Base-by-base conservation (phyloP, 30 jellyfish, hydroid and myxozoan species). In the Nemopilema nomurai region DNA sequence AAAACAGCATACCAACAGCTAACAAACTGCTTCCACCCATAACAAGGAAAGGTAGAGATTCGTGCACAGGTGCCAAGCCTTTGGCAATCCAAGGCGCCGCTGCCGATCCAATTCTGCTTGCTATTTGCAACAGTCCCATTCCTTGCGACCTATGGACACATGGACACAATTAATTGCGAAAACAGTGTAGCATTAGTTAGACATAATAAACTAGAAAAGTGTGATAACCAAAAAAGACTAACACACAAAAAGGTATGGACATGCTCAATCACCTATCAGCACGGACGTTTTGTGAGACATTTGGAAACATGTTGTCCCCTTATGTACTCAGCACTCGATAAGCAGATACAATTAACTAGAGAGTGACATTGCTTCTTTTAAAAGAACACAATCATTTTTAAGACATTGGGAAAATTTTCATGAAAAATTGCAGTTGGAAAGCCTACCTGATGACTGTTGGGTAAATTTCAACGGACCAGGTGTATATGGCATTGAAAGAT, bases 381-480 rank as follows among this genome's bases (percentile, higher is more conserved):
- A 41, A 41, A 41, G 13, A 41, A 41, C n/a, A n/a, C n/a, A n/a
- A n/a, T n/a, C n/a, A n/a, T n/a, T n/a, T n/a, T n/a, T n/a, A 41
- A 41, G 57, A 41, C 6, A 41, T 3, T 6, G 13, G 57, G 13
- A 41, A 41, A 41, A 41, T 41, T 6, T 41, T 3, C 6, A 3
- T 41, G 57, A 41, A 6, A 3, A 41, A 3, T 41, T 3, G 80
- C 22, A 49, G 28, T n/a, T n/a, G n/a, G 1, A 19, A 65, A 3
- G 0, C 71, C 51, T 28, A 89, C 97, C 97, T 74, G 18, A 89
- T 82, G 7, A 78, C 91, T 13, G 99, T 94, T 28, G 99, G 99
- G 69, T 82, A 85, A 51, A 94, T 67, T 64, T 94, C 99, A 23
- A 94, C 94, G 6, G 97, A 83, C 99, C 99, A 94, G 16, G 97